Percentiles rank a stretch among this genome's conserved stretches.
These are phyloP conservation scores for Ametastegia equiseti DNA, from an alignment of 2,888 invertebrate genomes.

Conservation along the genomic window DNA sequence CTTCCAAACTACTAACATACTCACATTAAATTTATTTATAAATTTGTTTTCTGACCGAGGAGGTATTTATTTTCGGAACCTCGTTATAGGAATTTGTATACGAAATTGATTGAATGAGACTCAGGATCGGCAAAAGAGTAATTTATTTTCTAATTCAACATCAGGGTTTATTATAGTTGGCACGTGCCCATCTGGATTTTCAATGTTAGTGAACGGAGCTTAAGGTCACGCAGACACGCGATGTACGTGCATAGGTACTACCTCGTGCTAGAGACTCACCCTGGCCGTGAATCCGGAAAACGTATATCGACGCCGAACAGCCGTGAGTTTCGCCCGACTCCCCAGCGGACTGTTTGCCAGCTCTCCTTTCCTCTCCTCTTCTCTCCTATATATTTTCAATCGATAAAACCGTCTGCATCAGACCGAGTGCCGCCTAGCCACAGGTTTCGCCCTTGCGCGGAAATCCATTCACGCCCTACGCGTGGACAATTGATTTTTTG, in stretches of 20 bases:
- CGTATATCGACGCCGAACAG: constrained; percentile 37
- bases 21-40: not conserved
- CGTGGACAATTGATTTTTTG: constrained; percentile 50
- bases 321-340: constrained; percentile 55
- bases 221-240: not conserved
- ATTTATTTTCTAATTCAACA: not conserved
- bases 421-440: constrained; percentile 56
- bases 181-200: constrained; percentile 3
- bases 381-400: constrained; percentile 55
- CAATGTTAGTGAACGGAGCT: not conserved
- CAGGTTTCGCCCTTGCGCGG: constrained; percentile 55
- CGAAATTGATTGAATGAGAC: not conserved
- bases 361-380: not conserved
- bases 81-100: not conserved
- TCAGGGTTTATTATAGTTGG: not conserved
- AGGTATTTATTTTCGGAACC: not conserved
- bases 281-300: constrained; percentile 46
- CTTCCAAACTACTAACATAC: too few relatives aligned
- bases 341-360: constrained; percentile 3
- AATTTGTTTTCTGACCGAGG: too few relatives aligned
- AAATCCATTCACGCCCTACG: constrained; percentile 48
- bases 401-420: constrained; percentile 68
- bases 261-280: constrained; percentile 24
- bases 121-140: not conserved
- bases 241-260: too few relatives aligned